These are phyloP conservation scores for Diorhabda carinulata DNA, from an alignment of 1,140 invertebrate species.

Conservation along the genomic window DNA sequence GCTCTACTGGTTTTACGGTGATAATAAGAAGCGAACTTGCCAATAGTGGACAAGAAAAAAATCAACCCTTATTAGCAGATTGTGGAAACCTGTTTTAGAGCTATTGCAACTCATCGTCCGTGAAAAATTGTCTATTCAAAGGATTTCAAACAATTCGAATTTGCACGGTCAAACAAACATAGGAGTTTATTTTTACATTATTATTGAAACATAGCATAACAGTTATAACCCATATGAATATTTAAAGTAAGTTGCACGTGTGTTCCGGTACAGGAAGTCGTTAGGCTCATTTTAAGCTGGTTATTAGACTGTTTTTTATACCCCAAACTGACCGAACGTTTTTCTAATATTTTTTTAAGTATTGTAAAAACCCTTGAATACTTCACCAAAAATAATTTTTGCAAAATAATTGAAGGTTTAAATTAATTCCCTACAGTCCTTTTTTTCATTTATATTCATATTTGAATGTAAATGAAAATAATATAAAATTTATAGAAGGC, in stretches of 20 bases:
- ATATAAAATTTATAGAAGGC: too few species aligned
- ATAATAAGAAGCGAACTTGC: background rate
- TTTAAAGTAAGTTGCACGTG: background rate
- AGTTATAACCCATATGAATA: slow-evolving; percentile 1
- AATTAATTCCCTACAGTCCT: too few species aligned
- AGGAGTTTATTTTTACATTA: background rate
- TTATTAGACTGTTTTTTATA: background rate
- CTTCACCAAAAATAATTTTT: too few species aligned
- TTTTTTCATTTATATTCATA: too few species aligned
- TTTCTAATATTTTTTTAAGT: too few species aligned
- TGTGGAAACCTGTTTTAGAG: slow-evolving; percentile 2
- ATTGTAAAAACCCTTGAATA: too few species aligned
- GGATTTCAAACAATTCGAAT: background rate
- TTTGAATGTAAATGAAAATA: too few species aligned
- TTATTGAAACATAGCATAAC: background rate
- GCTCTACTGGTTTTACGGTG: background rate
- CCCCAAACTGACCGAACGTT: too few species aligned
- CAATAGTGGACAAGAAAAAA: background rate
- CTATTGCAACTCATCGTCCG: background rate
- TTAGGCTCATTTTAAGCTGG: background rate
- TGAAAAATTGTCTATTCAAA: background rate
- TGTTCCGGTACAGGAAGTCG: background rate
- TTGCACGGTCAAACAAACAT: background rate
- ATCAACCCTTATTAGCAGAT: slow-evolving; percentile 2
- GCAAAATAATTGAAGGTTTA: too few species aligned